A percentile compares a stretch with the other conserved stretches of the same genome.
These are phyloP conservation scores for Parasteatoda tepidariorum DNA, from an alignment of 1,140 invertebrate species.

Conservation along the genomic window DNA sequence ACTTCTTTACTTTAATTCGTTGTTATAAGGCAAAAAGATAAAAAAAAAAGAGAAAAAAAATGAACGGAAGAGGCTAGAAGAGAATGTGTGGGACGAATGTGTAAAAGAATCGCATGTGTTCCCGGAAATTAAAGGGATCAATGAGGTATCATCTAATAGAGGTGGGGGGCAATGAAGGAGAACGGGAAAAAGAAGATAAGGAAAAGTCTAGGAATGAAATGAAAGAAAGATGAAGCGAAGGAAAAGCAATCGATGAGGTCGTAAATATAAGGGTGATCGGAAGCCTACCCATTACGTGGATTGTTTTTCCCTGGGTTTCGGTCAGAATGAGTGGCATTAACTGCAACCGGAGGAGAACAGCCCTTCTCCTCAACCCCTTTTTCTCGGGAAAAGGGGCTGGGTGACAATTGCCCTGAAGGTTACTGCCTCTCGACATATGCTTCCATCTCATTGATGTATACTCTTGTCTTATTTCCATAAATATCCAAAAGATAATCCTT, in stretches of 20 bases:
- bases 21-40: not conserved
- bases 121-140: slow-evolving; percentile 61
- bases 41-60: not conserved
- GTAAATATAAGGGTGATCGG: slow-evolving; percentile 60
- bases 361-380: not conserved
- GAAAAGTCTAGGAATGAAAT: slow-evolving; percentile 34
- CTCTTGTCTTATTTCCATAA: not conserved
- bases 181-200: slow-evolving; percentile 43
- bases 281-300: slow-evolving; percentile 56
- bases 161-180: slow-evolving; percentile 48
- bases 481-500: no score
- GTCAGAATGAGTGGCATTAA: slow-evolving; percentile 60
- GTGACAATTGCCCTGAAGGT: slow-evolving; percentile 43
- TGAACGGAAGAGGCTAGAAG: not conserved
- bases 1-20: no score
- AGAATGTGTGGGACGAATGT: slow-evolving; percentile 34
- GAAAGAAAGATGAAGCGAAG: slow-evolving; percentile 54
- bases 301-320: slow-evolving; percentile 59
- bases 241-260: slow-evolving; percentile 53
- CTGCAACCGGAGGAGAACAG: slow-evolving; percentile 45
- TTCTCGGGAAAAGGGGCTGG: slow-evolving; percentile 1
- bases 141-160: slow-evolving; percentile 60
- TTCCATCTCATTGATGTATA: not conserved
- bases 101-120: slow-evolving; percentile 57
- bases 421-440: not conserved